Evolutionary conservation across 2,797 vertebrate species (phyloP).

Genomic region (Megaceryle alcyon): DNA sequence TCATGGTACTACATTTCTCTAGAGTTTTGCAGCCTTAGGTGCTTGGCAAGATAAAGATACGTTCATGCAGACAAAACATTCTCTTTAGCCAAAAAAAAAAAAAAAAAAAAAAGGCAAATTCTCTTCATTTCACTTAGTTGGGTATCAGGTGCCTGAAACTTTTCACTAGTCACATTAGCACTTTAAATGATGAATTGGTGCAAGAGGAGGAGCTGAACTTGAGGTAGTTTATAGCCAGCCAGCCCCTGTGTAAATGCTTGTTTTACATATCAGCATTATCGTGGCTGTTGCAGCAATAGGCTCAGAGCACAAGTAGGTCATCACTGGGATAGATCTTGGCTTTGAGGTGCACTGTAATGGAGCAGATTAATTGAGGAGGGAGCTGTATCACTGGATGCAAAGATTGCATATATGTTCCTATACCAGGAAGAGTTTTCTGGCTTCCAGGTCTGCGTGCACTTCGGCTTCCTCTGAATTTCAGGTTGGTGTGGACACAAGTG

Average conservation of each 20-base stretch:
- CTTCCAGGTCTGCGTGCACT: not conserved
- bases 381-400: not conserved
- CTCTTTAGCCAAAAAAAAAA: not conserved
- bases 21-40: not conserved
- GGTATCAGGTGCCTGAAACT: not conserved
- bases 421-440: not conserved
- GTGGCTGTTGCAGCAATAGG: not conserved
- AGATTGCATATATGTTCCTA: not conserved
- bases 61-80: not conserved
- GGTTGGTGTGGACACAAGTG: not conserved
- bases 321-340: not conserved
- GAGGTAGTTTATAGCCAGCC: not conserved
- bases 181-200: not conserved
- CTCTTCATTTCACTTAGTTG: not conserved
- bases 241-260: not conserved
- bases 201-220: not conserved
- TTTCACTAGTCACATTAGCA: not conserved
- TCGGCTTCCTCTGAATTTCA: not conserved
- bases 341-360: not conserved
- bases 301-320: not conserved
- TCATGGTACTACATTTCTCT: not conserved
- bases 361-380: not conserved
- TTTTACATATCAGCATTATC: not conserved
- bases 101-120: not conserved
- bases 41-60: not conserved